Base-by-base conservation (phyloP, 2,113 vertebrate species). In the Ramphastos sulfuratus region DNA sequence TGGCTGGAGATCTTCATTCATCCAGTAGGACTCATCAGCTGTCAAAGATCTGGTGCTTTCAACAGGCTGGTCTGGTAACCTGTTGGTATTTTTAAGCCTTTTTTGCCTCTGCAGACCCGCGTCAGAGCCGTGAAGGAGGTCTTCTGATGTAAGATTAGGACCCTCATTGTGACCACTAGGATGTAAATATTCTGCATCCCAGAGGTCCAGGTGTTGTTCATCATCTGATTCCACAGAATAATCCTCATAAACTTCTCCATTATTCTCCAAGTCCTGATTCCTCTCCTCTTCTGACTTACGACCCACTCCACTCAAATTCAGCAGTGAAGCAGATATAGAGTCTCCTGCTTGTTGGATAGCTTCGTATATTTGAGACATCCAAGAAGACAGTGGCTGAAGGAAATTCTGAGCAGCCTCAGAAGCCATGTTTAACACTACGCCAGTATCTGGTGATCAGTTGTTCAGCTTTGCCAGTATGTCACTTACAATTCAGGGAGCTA, bases 281-380 rank as follows among this genome's bases (percentile, higher is more conserved):
- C 67, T 89, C 25, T 96, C 95, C 18, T 90, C 94, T 67, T 89
- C 94, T 81, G 93, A 31, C 20, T 96, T 93, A 65, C 77, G 95
- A 69, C 97, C 94, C 35, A 89, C 85, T 91, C 96, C 97, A 92
- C 81, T 97, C 93, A 96, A 77, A 79, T 95, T 97, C 82, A 96
- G 90, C 70, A 98, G 94, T 0, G 96, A 97, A 71, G 94, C 89
- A 70, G 98, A 98, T 55, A 98, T 78, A 4, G 83, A 94, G 70
- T 97, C 97, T 30, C 98, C 96, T n/a, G 97, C 97, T 87, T 98
- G 97, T 30, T 98, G 97, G 82, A 98, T 90, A 28, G 98, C 97
- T 96, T 98, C 97, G 1, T 98, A 98, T 65, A 98, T 87, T 52
- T 97, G 97, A 55, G 98, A 97, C 86, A 98, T 97, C 98, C 98